Evolutionary conservation across 2,113 vertebrate genomes (phyloP).

Genomic region (Oxyruncus cristatus): DNA sequence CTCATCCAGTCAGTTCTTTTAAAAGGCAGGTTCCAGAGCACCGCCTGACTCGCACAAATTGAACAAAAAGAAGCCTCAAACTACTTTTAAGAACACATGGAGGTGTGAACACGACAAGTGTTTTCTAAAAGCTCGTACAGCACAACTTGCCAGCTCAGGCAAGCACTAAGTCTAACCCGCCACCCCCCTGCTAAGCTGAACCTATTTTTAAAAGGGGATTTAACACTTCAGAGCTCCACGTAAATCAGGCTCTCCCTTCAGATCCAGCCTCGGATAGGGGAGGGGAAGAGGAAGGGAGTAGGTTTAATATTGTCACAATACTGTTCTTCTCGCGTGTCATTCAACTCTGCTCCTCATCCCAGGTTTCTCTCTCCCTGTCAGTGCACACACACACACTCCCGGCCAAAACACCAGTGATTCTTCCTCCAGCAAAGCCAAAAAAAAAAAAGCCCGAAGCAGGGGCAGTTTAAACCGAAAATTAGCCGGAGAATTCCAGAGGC

Average conservation of each 20-base stretch:
- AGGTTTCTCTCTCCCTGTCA: neutral
- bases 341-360: neutral
- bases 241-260: neutral
- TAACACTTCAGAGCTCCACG: neutral
- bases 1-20: neutral
- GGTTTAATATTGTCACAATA: neutral
- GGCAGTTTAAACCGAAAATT: neutral
- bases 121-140: neutral
- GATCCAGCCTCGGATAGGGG: neutral
- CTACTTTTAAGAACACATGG: neutral
- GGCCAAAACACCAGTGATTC: neutral
- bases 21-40: neutral
- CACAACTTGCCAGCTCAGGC: neutral
- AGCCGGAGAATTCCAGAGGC: neutral
- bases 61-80: neutral
- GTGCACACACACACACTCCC: neutral
- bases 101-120: neutral
- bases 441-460: neutral
- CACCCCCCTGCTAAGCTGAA: neutral
- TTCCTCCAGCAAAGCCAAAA: neutral
- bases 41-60: neutral
- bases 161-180: neutral
- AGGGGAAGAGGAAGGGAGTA: neutral
- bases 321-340: neutral
- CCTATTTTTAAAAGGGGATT: constrained; percentile 25